Percentiles rank a stretch among this genome's conserved stretches.
Evolutionary conservation across 92 coral and sea anemone species (phyloP).

Genomic region (Phenganax marumi): DNA sequence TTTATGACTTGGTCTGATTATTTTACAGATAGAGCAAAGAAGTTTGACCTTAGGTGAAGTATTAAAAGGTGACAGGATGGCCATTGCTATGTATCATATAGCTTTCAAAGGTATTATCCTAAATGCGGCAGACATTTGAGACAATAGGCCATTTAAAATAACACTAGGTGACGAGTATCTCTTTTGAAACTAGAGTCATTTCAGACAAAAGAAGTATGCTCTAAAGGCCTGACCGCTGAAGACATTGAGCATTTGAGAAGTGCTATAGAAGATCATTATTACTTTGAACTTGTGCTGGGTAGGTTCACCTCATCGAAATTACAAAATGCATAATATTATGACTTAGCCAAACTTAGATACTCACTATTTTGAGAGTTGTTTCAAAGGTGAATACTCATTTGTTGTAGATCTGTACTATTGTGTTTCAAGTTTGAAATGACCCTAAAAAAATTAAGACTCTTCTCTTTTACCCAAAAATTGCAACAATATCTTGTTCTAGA

Average conservation of each 20-base stretch:
- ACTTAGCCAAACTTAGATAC: no score
- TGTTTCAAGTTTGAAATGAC: no score
- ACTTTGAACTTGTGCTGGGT: conserved; percentile 97
- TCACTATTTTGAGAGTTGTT: no score
- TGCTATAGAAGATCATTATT: conserved; percentile 93
- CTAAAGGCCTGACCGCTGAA: conserved; percentile 50
- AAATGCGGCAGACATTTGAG: not conserved
- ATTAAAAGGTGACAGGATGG: conserved; percentile 95
- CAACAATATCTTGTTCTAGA: no score
- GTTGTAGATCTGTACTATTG: no score
- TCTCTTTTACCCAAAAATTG: no score
- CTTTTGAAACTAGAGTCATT: conserved; percentile 54
- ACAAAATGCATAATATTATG: no score
- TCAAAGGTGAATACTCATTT: no score
- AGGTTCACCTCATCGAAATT: conserved; percentile 14
- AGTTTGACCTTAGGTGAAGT: conserved; percentile 96
- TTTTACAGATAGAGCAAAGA: conserved; percentile 84
- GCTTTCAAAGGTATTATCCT: conserved; percentile 61
- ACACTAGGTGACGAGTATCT: not conserved
- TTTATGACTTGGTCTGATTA: not conserved
- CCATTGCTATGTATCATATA: conserved; percentile 83
- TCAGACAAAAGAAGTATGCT: conserved; percentile 59
- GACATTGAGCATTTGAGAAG: conserved; percentile 65
- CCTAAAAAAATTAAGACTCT: no score
- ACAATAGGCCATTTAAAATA: no score